Percentiles rank a stretch among this genome's conserved stretches.
Evolutionary conservation across 2,113 vertebrate species (phyloP).

Genomic region (Sander vitreus): DNA sequence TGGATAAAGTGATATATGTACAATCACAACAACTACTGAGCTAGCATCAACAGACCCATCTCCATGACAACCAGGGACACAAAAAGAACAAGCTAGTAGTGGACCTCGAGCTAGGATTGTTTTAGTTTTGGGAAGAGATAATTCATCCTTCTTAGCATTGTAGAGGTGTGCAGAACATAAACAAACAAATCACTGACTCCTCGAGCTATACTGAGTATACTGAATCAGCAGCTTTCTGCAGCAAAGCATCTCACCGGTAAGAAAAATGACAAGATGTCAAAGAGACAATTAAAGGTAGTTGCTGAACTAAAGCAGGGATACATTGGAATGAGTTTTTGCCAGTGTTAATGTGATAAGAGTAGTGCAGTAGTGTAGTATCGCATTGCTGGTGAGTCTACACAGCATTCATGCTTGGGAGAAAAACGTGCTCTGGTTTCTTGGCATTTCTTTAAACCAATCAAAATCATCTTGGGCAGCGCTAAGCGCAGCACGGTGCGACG

Average conservation of each 20-base stretch:
- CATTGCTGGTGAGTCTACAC: too few relatives aligned
- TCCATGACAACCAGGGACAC: not conserved
- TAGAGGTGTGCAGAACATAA: not conserved
- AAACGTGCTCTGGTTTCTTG: too few relatives aligned
- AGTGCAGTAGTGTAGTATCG: too few relatives aligned
- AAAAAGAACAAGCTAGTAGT: not conserved
- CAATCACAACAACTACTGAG: not conserved
- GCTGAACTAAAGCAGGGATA: not conserved
- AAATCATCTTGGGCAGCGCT: too few relatives aligned
- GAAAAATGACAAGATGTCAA: conserved; percentile 5
- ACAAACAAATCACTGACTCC: not conserved
- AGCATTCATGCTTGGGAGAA: too few relatives aligned
- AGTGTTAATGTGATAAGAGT: not conserved
- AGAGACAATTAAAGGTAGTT: not conserved
- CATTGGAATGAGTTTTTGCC: not conserved
- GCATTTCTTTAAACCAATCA: too few relatives aligned
- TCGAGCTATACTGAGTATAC: not conserved
- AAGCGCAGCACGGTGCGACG: too few relatives aligned
- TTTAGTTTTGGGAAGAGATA: not conserved
- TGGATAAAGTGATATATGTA: not conserved
- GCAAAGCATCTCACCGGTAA: not conserved
- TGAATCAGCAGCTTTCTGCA: conserved; percentile 9
- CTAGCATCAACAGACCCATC: not conserved
- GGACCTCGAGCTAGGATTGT: not conserved
- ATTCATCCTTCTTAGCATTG: not conserved